Conservation (phyloP, 2,888 invertebrate species). For the Thecocarcelia acutangulata region DNA sequence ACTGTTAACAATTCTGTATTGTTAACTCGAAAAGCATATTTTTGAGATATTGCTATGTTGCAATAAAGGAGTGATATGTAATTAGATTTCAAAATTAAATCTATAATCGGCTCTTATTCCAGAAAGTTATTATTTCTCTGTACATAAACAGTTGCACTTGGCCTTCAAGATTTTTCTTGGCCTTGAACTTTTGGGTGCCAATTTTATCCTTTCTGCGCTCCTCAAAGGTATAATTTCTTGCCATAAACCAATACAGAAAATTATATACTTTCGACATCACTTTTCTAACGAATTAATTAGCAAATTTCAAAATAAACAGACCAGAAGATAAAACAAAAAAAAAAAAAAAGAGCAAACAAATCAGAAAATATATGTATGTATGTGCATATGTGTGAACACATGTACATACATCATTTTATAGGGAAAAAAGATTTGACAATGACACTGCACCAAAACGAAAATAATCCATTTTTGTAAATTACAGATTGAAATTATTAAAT, state of each 20-base stretch:
- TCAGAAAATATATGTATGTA: no score
- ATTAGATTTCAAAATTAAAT: no score
- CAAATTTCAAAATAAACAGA: conserved; percentile 39
- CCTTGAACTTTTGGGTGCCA: neutral
- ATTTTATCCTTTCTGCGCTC: neutral
- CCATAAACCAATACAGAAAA: conserved; percentile 19
- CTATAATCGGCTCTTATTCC: no score
- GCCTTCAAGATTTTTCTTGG: no score
- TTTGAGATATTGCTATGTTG: no score
- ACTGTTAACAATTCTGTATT: no score
- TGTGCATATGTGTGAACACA: no score
- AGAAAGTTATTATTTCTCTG: no score
- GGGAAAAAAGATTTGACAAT: conserved; percentile 55
- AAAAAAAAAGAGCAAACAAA: conserved; percentile 30
- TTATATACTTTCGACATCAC: conserved; percentile 19
- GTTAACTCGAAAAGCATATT: no score
- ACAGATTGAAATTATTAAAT: conserved; percentile 46
- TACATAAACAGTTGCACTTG: no score
- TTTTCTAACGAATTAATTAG: conserved; percentile 49
- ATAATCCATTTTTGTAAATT: conserved; percentile 15
- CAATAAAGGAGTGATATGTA: no score
- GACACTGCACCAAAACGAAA: conserved; percentile 48
- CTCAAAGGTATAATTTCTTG: conserved; percentile 23
- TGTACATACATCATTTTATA: no score
- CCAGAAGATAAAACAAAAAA: conserved; percentile 12